These are phyloP conservation scores for Actinernus sp. DNA, from an alignment of 92 coral and sea anemone genomes.

Conservation along the genomic window DNA sequence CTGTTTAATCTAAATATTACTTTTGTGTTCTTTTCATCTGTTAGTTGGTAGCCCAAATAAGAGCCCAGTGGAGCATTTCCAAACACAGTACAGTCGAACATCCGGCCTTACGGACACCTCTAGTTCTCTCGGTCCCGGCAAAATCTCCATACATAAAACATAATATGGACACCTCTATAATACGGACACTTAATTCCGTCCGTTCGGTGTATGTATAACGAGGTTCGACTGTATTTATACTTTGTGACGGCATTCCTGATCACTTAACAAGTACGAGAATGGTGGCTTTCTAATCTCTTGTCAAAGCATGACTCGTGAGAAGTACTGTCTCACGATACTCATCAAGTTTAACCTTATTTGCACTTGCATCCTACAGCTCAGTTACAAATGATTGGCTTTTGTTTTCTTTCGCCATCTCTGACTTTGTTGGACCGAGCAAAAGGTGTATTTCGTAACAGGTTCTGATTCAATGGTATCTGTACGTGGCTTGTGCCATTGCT, in stretches of 20 bases:
- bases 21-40: constrained; percentile 10
- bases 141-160: no score
- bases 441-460: constrained; percentile 44
- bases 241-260: constrained; percentile 30
- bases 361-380: constrained; percentile 59
- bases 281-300: constrained; percentile 25
- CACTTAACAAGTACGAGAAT: constrained; percentile 38
- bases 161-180: no score
- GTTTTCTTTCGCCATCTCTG: constrained; percentile 34
- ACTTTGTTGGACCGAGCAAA: constrained; percentile 34
- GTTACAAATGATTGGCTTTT: constrained; percentile 39
- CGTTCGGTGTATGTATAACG: no score
- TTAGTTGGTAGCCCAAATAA: constrained; percentile 36
- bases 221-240: no score
- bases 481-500: constrained; percentile 53
- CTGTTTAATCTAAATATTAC: constrained; percentile 15
- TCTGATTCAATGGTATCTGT: constrained; percentile 38
- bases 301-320: constrained; percentile 10
- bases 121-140: no score
- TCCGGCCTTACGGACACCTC: no score
- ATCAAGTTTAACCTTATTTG: constrained; percentile 4
- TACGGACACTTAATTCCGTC: no score
- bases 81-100: constrained; percentile 45
- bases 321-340: constrained; percentile 35
- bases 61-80: constrained; percentile 49